Base-by-base conservation (phyloP, 2,888 invertebrate genomes). In the Agonopterix alstromeriana region DNA sequence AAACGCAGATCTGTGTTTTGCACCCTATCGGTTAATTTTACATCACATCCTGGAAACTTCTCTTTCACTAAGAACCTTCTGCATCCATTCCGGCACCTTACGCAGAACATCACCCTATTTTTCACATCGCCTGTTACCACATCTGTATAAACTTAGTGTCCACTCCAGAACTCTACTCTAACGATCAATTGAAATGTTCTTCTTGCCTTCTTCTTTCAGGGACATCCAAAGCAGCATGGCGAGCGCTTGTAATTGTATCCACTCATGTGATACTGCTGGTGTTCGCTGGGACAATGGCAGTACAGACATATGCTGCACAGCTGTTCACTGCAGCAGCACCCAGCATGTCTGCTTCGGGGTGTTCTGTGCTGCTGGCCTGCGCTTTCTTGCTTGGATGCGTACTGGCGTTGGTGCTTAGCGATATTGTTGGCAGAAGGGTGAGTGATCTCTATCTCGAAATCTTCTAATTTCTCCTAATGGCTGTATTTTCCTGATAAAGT, bases 281-380 rank as follows among this genome's bases (percentile, higher is more conserved):
- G 0, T 61, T 50, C 3, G 66, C 69, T 63, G 77, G 80, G 1
- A 66, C 73, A 54, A 52, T 70, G 1, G 72, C 67, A 0, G 58
- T 80, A 0, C 64, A 70, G 42, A 54, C 69, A 8, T 77, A 87
- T 55, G 82, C 89, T 1, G 76, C 77, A 3, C 68, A 65, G 48
- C 84, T 91, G 54, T 89, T 91, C 56, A 47, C 67, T 11, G 70
- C 70, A 42, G 82, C 90, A 0, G 88, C 80, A 0, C 87, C 85
- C 11, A 66, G 69, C 1, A 47, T 90, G 4, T 79, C 86, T 0
- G 79, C 89, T 0, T 69, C 88, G 43, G 50, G 70, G 2, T 88
- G 90, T 27, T 82, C 91, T 2, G 89, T 92, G 1, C 65, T 90
- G 5, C 76, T 92, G 12, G 91, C 90, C 0, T 55, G 72, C 0